phyloP scores from a whole-genome alignment of 1,140 invertebrate species.

The Pseudoatta argentina region DNA sequence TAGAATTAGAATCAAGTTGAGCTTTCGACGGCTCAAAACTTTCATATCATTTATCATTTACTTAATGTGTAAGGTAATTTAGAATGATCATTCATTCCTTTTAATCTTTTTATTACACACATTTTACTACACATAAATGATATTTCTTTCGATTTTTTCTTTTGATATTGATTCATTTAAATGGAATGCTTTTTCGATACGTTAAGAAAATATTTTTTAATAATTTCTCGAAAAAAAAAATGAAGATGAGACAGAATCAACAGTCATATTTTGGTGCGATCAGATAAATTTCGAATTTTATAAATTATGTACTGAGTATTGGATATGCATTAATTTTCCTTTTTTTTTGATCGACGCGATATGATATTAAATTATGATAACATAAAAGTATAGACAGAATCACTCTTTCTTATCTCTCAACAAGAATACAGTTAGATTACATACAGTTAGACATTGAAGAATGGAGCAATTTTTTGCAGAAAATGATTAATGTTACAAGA shows the following conservation, averaged over 20 bases:
- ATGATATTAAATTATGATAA: slow-evolving; percentile 3
- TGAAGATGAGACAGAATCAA: slow-evolving; percentile 6
- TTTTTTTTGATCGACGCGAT: neutral
- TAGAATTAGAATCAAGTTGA: neutral
- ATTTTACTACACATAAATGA: neutral
- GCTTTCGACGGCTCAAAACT: neutral
- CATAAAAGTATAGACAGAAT: slow-evolving; percentile 1
- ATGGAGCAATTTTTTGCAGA: neutral
- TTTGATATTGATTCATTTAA: neutral
- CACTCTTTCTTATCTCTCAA: neutral
- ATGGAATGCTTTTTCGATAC: slow-evolving; percentile 1
- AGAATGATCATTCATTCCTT: neutral
- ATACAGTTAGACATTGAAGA: neutral
- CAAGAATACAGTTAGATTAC: neutral
- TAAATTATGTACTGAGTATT: neutral
- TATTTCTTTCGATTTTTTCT: neutral
- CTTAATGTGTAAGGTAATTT: neutral
- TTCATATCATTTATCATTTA: slow-evolving; percentile 1
- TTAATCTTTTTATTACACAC: neutral
- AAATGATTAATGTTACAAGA: slow-evolving; percentile 1
- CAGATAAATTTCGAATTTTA: slow-evolving; percentile 23
- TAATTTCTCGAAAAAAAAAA: slow-evolving; percentile 32
- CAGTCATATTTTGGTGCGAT: neutral
- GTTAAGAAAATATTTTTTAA: neutral
- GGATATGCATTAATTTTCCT: neutral